Evolutionary conservation across 2,113 vertebrate genomes (phyloP).

Genomic region (Bujurquina vittata): DNA sequence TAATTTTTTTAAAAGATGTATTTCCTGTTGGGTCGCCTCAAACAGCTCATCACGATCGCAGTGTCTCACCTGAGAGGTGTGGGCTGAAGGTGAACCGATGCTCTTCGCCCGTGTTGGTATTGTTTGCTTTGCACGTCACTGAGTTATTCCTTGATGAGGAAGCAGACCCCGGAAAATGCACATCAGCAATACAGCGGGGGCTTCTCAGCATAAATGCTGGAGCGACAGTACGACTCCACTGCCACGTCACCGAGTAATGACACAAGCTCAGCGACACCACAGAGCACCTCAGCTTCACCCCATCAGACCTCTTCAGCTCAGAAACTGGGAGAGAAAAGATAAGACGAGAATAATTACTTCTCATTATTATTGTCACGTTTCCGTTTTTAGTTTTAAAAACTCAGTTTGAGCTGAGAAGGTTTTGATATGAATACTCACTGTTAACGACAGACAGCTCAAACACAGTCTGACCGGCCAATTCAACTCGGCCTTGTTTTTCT

Average conservation of each 20-base stretch:
- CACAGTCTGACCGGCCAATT: neutral
- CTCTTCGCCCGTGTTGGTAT: fast-evolving
- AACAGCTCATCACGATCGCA: neutral
- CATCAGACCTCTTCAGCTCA: neutral
- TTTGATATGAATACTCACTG: constrained; percentile 9
- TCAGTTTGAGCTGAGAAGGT: neutral
- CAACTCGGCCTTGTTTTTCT: neutral
- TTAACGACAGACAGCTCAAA: neutral
- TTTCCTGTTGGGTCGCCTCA: neutral
- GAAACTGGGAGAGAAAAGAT: neutral
- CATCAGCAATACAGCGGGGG: neutral
- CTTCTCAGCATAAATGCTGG: no score
- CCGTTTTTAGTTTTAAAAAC: neutral
- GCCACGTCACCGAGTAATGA: neutral
- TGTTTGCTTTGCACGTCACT: neutral
- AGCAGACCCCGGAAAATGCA: neutral
- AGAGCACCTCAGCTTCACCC: neutral
- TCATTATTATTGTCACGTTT: neutral
- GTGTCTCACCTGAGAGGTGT: neutral
- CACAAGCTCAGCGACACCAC: neutral
- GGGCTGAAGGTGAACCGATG: neutral
- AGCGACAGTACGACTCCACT: neutral
- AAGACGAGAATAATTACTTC: neutral
- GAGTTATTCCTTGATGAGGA: neutral
- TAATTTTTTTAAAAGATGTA: no score